Evolutionary conservation across 2,888 invertebrate species (phyloP).

Genomic region (Anoplius nigerrimus): DNA sequence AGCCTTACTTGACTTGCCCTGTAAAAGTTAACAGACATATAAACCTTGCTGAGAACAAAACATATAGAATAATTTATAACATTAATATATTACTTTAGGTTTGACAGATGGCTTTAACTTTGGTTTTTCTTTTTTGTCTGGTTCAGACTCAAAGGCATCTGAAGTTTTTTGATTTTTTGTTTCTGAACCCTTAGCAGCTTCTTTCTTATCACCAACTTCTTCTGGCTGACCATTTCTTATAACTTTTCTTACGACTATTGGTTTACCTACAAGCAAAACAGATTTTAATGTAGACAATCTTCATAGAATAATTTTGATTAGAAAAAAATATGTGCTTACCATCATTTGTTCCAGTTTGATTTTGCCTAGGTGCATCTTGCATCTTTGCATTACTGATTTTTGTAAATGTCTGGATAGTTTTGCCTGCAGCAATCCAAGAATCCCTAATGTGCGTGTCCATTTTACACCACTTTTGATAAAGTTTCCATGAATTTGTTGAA

Average conservation of each 20-base stretch:
- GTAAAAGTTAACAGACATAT: background rate
- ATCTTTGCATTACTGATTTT: slow-evolving; percentile 83
- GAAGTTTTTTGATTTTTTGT: slow-evolving; percentile 53
- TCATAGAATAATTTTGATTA: background rate
- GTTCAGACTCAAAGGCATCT: slow-evolving; percentile 53
- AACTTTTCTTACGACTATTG: slow-evolving; percentile 69
- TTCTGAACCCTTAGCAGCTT: slow-evolving; percentile 60
- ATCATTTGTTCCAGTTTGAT: slow-evolving; percentile 41
- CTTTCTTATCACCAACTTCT: slow-evolving; percentile 61
- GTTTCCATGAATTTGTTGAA: slow-evolving; percentile 83
- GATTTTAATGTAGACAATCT: background rate
- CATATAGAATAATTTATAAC: background rate
- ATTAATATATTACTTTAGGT: slow-evolving; percentile 59
- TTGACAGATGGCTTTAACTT: slow-evolving; percentile 65
- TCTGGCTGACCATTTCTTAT: slow-evolving; percentile 72
- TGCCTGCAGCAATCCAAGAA: slow-evolving; percentile 88
- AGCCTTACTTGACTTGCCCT: slow-evolving; percentile 57
- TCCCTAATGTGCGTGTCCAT: slow-evolving; percentile 85
- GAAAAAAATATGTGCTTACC: background rate
- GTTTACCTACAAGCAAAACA: slow-evolving; percentile 17
- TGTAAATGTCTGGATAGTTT: slow-evolving; percentile 84
- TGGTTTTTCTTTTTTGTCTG: slow-evolving; percentile 63
- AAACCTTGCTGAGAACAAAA: background rate
- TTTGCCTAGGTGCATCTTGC: slow-evolving; percentile 75
- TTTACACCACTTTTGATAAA: slow-evolving; percentile 90